These are phyloP conservation scores for Athene cunicularia DNA, from an alignment of 2,113 vertebrate genomes.

Conservation along the genomic window DNA sequence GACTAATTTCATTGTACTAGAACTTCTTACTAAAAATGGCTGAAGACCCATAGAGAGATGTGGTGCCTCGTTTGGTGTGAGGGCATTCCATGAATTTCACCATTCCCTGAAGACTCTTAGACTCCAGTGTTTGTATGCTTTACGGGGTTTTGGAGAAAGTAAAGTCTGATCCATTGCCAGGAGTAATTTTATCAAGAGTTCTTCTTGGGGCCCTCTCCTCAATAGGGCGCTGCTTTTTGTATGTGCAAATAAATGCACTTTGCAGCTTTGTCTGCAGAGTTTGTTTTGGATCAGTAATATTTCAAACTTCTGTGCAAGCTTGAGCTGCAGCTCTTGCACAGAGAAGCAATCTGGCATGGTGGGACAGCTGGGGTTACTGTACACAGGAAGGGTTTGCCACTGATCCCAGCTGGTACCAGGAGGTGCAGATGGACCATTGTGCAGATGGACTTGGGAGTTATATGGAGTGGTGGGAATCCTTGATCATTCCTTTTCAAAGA, in stretches of 20 bases:
- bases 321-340: not conserved
- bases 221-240: not conserved
- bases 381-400: not conserved
- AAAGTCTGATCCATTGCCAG: constrained; percentile 22
- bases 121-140: constrained; percentile 46
- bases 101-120: constrained; percentile 15
- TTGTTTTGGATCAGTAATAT: not conserved
- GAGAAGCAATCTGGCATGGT: not conserved
- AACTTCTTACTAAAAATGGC: not conserved
- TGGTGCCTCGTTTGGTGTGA: not conserved
- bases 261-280: not conserved
- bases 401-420: not conserved
- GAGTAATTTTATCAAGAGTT: not conserved
- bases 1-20: not conserved
- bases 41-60: not conserved
- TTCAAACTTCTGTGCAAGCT: not conserved
- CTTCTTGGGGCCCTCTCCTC: not conserved
- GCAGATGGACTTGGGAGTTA: not conserved
- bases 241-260: not conserved
- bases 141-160: constrained; percentile 5
- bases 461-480: not conserved
- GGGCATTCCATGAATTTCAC: constrained; percentile 25
- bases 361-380: not conserved
- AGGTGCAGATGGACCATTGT: too few relatives aligned
- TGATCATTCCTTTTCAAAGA: not conserved